These are phyloP conservation scores for Calliphora vicina DNA, from an alignment of 1,140 invertebrate genomes.

Conservation along the genomic window DNA sequence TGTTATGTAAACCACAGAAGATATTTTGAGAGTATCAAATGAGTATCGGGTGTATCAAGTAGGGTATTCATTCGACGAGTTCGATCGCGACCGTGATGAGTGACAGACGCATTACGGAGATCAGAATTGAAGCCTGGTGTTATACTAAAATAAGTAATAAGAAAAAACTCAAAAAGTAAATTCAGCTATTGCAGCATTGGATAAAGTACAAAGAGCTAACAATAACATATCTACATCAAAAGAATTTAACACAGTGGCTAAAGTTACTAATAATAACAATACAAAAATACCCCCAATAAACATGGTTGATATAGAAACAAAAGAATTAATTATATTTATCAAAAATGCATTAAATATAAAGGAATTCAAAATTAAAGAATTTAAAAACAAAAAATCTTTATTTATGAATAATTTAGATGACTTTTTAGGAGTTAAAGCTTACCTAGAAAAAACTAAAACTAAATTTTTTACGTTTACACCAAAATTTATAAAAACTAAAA, in stretches of 20 bases:
- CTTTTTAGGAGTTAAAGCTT: background rate
- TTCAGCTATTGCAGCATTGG: background rate
- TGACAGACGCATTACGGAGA: too few species aligned
- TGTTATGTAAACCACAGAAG: too few species aligned
- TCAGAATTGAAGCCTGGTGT: too few species aligned
- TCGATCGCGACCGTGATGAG: too few species aligned
- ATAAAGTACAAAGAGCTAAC: background rate
- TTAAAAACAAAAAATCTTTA: background rate
- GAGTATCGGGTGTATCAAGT: too few species aligned
- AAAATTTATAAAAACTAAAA: background rate
- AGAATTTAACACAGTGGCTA: background rate
- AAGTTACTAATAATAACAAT: background rate
- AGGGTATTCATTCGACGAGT: too few species aligned
- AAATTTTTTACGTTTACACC: conserved; percentile 17
- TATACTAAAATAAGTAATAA: too few species aligned
- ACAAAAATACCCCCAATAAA: background rate
- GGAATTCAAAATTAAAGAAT: conserved; percentile 1
- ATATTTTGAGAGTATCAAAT: too few species aligned
- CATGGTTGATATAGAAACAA: background rate
- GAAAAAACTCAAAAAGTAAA: too few species aligned
- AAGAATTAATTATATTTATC: conserved; percentile 13
- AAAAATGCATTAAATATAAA: background rate
- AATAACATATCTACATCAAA: background rate
- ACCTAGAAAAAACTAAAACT: background rate
- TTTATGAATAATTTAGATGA: background rate